These are phyloP conservation scores for Latrodectus elegans DNA, from an alignment of 2,888 invertebrate species.

Conservation along the genomic window DNA sequence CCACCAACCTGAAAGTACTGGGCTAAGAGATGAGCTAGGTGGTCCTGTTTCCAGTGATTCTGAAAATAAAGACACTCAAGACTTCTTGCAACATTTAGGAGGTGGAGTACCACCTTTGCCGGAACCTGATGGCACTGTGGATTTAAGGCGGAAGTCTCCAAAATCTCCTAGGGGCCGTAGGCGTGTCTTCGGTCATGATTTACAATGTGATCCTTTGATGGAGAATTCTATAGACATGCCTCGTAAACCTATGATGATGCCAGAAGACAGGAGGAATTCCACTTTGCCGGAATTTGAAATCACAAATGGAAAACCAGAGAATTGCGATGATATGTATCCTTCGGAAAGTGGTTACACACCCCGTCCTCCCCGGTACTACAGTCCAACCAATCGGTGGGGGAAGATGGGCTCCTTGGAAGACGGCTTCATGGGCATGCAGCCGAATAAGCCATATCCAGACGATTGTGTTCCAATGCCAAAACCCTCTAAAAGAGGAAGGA, in stretches of 20 bases:
- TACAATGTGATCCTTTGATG: conserved; percentile 64
- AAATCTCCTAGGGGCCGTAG: conserved; percentile 63
- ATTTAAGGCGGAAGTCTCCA: conserved; percentile 57
- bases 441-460: conserved; percentile 54
- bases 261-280: conserved; percentile 55
- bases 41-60: conserved; percentile 68
- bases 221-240: conserved; percentile 64
- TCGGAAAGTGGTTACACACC: conserved; percentile 55
- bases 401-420: conserved; percentile 65
- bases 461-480: conserved; percentile 60
- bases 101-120: conserved; percentile 40
- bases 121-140: conserved; percentile 57
- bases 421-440: conserved; percentile 65
- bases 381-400: conserved; percentile 62
- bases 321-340: conserved; percentile 51
- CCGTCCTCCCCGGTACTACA: conserved; percentile 58
- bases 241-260: conserved; percentile 58
- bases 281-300: conserved; percentile 67
- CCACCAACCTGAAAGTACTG: conserved; percentile 39
- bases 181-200: conserved; percentile 53
- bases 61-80: conserved; percentile 68
- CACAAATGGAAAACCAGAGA: conserved; percentile 65
- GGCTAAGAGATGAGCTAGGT: conserved; percentile 56
- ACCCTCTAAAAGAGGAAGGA: conserved; percentile 53
- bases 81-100: conserved; percentile 62